Conservation (phyloP, 2,797 vertebrate genomes). For the Simalia tracyae region DNA sequence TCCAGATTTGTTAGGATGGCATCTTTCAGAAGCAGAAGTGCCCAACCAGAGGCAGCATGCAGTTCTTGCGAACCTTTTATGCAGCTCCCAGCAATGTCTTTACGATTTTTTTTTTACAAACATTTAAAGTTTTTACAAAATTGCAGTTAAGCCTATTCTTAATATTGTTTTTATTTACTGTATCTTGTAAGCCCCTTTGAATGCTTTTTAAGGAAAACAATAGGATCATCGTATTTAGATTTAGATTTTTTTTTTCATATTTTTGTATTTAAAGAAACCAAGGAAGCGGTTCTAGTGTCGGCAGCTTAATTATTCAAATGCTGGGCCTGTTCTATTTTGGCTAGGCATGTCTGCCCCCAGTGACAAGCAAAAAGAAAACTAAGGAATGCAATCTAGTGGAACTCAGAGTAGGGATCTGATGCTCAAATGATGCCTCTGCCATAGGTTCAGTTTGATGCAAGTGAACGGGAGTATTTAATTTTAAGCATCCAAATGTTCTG, state of each 20-base stretch:
- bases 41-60: background rate
- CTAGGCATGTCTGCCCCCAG: background rate
- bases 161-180: background rate
- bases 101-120: too few species aligned
- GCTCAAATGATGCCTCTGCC: background rate
- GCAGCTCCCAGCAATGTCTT: background rate
- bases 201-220: background rate
- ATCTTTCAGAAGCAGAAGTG: background rate
- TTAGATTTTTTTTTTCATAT: too few species aligned
- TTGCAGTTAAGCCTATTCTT: background rate
- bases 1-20: background rate
- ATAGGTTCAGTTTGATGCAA: background rate
- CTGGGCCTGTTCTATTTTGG: background rate
- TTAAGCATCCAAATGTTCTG: constrained; percentile 18
- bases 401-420: constrained; percentile 2
- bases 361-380: constrained; percentile 8
- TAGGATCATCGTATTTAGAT: background rate
- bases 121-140: background rate
- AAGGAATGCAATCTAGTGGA: background rate
- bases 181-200: background rate
- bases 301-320: constrained; percentile 14
- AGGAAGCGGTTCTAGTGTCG: background rate
- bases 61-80: background rate
- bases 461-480: constrained; percentile 26
- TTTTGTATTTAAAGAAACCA: background rate